Percentiles rank a stretch among this genome's conserved stretches.
These are phyloP conservation scores for Sebastes cheni DNA, from an alignment of 2,797 vertebrate species.

Conservation along the genomic window DNA sequence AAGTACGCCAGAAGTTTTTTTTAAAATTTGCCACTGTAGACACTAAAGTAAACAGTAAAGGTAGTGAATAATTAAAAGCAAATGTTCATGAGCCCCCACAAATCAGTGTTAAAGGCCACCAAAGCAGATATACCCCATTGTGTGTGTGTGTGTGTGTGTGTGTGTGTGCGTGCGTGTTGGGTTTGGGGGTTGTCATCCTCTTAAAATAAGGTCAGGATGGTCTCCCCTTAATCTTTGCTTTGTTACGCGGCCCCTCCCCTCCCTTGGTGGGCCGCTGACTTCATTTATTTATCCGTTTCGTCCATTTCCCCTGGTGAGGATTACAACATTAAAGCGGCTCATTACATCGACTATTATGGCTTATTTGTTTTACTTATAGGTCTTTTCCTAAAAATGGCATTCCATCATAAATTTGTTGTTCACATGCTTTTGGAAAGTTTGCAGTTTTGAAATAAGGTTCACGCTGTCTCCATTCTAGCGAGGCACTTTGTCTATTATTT, in stretches of 20 bases:
- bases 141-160: neutral
- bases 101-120: slow-evolving; percentile 8
- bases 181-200: slow-evolving; percentile 2
- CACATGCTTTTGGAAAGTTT: neutral
- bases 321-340: slow-evolving; percentile 30
- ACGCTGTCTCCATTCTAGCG: neutral
- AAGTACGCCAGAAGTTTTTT: neutral
- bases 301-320: slow-evolving; percentile 24
- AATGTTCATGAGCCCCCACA: neutral
- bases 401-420: neutral
- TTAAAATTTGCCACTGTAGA: neutral
- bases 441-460: neutral
- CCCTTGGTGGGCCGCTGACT: slow-evolving; percentile 19
- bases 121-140: neutral
- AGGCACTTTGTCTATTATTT: neutral
- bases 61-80: neutral
- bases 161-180: neutral
- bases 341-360: neutral
- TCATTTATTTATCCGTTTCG: slow-evolving; percentile 45
- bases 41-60: slow-evolving; percentile 23
- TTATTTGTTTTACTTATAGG: neutral
- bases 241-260: slow-evolving; percentile 24
- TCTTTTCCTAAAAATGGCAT: neutral
- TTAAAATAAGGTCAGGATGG: slow-evolving; percentile 65
- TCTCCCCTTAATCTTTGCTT: slow-evolving; percentile 60